These are phyloP conservation scores for Phrynocephalus vlangalii DNA, from an alignment of 2,797 vertebrate genomes.

Conservation along the genomic window DNA sequence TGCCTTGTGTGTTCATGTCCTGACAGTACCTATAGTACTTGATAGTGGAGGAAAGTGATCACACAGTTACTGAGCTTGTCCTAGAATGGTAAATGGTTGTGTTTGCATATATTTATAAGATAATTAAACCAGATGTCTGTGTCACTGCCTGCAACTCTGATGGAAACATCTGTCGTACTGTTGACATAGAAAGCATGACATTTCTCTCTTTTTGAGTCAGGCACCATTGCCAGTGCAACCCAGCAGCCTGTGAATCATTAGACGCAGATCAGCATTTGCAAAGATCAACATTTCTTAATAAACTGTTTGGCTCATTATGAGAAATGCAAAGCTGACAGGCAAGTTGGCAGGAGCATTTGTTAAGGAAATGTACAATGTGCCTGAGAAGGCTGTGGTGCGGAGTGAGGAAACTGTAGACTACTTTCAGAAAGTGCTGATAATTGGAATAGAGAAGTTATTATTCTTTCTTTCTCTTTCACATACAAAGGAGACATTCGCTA, in stretches of 20 bases:
- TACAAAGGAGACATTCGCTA: conserved; percentile 32
- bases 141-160: background rate
- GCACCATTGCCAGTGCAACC: conserved; percentile 31
- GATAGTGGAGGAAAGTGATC: background rate
- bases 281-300: conserved; percentile 47
- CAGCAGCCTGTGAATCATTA: conserved; percentile 48
- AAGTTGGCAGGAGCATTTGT: conserved; percentile 43
- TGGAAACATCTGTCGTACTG: conserved; percentile 39
- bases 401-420: conserved; percentile 31
- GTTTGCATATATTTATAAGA: background rate
- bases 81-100: background rate
- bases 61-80: background rate
- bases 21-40: background rate
- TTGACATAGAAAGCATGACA: conserved; percentile 47
- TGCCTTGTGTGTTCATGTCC: background rate
- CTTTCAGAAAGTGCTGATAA: conserved; percentile 47
- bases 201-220: background rate
- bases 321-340: conserved; percentile 45
- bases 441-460: conserved; percentile 35
- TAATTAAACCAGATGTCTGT: background rate
- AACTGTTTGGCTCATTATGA: conserved; percentile 46
- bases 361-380: conserved; percentile 52
- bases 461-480: conserved; percentile 2
- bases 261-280: conserved; percentile 56
- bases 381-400: background rate